Percentiles rank a stretch among this genome's conserved stretches.
Evolutionary conservation across 2,113 vertebrate genomes (phyloP).

Genomic region (Dipodomys spectabilis): DNA sequence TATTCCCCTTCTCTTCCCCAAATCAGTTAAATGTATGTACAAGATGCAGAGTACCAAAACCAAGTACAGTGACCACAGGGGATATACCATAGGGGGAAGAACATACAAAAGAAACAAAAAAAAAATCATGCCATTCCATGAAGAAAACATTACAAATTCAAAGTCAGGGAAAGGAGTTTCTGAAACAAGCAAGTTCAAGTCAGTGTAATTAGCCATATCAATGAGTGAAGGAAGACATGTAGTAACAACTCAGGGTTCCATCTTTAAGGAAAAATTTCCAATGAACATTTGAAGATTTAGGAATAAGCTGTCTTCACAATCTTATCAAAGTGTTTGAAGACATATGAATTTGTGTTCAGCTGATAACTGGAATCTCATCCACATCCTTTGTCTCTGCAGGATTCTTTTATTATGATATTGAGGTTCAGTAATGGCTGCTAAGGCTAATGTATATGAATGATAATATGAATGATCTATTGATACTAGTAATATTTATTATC

Average conservation of each 20-base stretch:
- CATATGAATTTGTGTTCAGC: too few species aligned
- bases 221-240: background rate
- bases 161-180: background rate
- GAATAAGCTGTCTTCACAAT: background rate
- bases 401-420: background rate
- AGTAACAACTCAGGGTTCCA: background rate
- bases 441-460: background rate
- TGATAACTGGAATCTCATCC: too few species aligned
- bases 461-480: background rate
- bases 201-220: background rate
- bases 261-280: background rate
- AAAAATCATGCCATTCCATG: too few species aligned
- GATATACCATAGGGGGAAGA: too few species aligned
- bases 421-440: background rate
- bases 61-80: too few species aligned
- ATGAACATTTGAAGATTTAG: background rate
- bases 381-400: background rate
- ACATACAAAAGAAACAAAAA: too few species aligned
- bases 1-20: too few species aligned
- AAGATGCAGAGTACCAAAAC: too few species aligned
- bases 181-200: conserved; percentile 20
- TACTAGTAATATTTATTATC: too few species aligned
- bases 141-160: background rate
- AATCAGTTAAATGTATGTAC: too few species aligned
- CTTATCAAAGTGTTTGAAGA: background rate